phyloP scores from a whole-genome alignment of 2,797 vertebrate genomes.

The Choloepus didactylus region DNA sequence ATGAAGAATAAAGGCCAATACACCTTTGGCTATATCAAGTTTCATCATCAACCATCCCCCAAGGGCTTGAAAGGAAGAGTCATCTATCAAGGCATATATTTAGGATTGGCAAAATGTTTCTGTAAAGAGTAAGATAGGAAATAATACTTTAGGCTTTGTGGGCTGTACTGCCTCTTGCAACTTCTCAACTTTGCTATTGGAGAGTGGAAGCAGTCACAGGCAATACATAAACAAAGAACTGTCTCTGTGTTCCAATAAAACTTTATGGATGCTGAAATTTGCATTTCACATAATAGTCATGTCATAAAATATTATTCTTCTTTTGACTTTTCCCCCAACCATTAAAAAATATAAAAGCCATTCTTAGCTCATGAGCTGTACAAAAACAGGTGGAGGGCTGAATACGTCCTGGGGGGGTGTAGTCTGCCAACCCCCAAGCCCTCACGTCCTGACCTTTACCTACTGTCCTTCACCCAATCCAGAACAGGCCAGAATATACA shows the following conservation, averaged over 20 bases:
- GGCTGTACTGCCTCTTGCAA: background rate
- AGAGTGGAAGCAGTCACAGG: background rate
- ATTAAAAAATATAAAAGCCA: conserved; percentile 25
- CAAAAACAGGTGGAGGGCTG: background rate
- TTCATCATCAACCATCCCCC: background rate
- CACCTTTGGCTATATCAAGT: background rate
- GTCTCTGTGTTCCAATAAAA: background rate
- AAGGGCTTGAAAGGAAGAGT: background rate
- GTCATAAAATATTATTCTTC: background rate
- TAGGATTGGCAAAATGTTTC: background rate
- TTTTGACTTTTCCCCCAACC: background rate
- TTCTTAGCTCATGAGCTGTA: background rate
- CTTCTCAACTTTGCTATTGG: background rate
- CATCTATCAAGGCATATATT: background rate
- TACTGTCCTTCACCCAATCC: background rate
- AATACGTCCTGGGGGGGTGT: background rate
- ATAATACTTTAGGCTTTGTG: background rate
- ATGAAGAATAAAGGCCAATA: background rate
- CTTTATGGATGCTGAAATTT: background rate
- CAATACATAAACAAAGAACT: background rate
- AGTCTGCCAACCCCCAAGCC: background rate
- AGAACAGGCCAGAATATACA: background rate
- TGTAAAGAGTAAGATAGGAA: background rate
- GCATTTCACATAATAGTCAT: background rate
- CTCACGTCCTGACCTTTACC: background rate